A percentile compares a stretch with the other conserved stretches of the same genome.
Conservation (phyloP, 2,113 vertebrate species). For the Ursus arctos region DNA sequence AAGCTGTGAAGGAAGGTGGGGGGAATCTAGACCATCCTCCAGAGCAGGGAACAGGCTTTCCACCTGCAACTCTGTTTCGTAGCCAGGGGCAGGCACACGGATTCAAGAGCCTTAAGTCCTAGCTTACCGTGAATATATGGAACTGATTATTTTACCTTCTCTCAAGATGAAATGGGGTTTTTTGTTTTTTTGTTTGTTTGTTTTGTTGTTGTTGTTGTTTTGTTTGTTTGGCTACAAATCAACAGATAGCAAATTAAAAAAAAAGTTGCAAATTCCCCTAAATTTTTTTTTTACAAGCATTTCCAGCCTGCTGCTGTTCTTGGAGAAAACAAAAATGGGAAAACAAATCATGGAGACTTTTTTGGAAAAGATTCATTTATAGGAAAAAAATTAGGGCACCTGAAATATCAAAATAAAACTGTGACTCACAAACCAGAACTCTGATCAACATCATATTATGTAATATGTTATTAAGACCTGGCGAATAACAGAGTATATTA, state of each 20-base stretch:
- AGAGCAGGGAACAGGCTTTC: neutral
- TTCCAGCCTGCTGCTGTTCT: neutral
- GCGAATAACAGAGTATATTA: neutral
- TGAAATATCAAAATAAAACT: constrained; percentile 61
- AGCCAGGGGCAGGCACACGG: neutral
- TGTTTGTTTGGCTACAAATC: neutral
- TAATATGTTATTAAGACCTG: neutral
- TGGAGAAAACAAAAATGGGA: neutral
- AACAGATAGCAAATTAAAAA: neutral
- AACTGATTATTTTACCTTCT: neutral
- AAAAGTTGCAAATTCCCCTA: neutral
- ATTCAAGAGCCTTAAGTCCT: neutral
- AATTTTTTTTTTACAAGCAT: neutral
- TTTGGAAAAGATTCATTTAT: neutral
- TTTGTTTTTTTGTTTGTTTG: neutral
- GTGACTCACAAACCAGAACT: constrained; percentile 53
- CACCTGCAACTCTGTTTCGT: neutral
- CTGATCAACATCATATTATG: constrained; percentile 10
- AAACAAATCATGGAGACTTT: neutral
- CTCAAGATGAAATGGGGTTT: neutral
- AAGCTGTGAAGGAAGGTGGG: neutral
- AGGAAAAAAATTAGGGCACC: constrained; percentile 34
- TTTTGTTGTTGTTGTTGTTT: neutral
- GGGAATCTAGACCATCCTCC: neutral
- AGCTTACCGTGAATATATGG: neutral